Evolutionary conservation across 1,140 invertebrate species (phyloP), one percentile per base, ranked within the genome.

Genomic region (Conopomorpha cramerella): DNA sequence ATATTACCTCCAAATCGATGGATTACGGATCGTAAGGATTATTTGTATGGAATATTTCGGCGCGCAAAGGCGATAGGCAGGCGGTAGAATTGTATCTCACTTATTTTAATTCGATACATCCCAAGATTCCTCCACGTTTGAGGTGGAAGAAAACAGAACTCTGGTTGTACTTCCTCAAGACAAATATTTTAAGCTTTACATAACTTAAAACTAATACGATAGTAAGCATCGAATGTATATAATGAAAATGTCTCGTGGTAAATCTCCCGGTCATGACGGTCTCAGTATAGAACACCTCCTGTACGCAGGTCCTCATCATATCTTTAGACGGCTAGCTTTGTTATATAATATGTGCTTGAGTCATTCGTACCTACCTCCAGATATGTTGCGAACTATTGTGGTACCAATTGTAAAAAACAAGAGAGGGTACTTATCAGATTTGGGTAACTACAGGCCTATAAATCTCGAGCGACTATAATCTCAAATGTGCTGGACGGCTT

Each of bases 401-500:
- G 32, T 34, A 4, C 32, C 32, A 4, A 13, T 34, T 14, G 32
- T 19, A 11, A 34, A 34, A 34, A 34, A 34, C 14, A 34, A 13
- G 19, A 34, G 17, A 7, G 32, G 32, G 4, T 17, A 34, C 15
- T 19, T 34, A 1, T 19, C 32, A 2, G 15, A 23, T 12, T 4
- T 23, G 8, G 25, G 15, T 25, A 34, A 34, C 12, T 34, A 34
- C 12, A 34, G 32, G 18, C 32, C 32, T 8, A 34, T 34, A n/a
- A n/a, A 11, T 34, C 32, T 3, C 12, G 19, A 8, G 32, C 3
- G 19, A 34, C 32, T 1, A 34, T 34, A 1, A 12, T 34, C 8
- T 17, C n/a, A 2, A 34, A 34, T 10, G 14, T 34, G 3, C 16
- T 34, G 6, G 32, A 34, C 4, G 15, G 32, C 2, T 4, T 34